phyloP scores from a whole-genome alignment of 2,888 invertebrate species.

The Coenonympha glycerion region DNA sequence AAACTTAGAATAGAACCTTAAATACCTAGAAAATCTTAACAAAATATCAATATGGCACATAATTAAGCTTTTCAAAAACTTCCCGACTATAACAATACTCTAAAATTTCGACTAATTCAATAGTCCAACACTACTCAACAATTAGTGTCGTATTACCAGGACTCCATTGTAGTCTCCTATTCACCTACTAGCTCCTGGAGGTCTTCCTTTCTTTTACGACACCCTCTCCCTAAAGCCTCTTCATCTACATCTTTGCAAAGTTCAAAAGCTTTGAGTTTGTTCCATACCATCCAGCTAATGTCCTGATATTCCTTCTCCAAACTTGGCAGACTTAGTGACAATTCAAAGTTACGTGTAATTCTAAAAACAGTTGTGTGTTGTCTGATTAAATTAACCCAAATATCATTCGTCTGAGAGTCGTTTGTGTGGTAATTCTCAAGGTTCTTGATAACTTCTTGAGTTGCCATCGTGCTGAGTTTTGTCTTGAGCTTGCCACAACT shows the following conservation, averaged over 20 bases:
- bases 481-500: constrained; percentile 40
- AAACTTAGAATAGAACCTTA: no score
- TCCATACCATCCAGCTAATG: constrained; percentile 30
- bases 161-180: no score
- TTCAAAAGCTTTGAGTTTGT: constrained; percentile 44
- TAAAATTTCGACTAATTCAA: no score
- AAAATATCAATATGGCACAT: no score
- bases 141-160: no score
- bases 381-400: constrained; percentile 34
- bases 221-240: constrained; percentile 40
- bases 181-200: no score
- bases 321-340: constrained; percentile 33
- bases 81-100: no score
- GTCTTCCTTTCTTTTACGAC: constrained; percentile 5
- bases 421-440: constrained; percentile 36
- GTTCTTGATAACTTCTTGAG: constrained; percentile 35
- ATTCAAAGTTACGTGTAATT: constrained; percentile 34
- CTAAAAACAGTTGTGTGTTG: constrained; percentile 39
- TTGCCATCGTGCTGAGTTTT: constrained; percentile 33
- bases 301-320: constrained; percentile 31
- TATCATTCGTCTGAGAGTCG: constrained; percentile 22
- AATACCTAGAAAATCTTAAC: no score
- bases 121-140: no score
- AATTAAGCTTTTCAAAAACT: no score
- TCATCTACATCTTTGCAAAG: constrained; percentile 50